phyloP scores from a whole-genome alignment of 2,888 invertebrate species.

The Xylophagus ater region DNA sequence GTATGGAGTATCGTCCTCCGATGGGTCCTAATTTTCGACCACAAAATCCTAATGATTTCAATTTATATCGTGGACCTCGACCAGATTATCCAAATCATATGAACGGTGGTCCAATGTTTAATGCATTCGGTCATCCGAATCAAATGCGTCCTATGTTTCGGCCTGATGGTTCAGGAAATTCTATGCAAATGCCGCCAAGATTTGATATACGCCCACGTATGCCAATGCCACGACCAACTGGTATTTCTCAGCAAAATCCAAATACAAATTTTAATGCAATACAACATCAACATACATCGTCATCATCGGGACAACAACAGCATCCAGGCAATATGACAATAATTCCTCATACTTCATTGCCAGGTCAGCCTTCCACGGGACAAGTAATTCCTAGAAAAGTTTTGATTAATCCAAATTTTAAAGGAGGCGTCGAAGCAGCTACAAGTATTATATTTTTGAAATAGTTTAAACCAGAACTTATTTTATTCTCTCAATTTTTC shows the following conservation, averaged over 20 bases:
- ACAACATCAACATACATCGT: conserved; percentile 6
- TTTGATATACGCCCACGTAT: conserved; percentile 22
- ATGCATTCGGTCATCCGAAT: conserved; percentile 8
- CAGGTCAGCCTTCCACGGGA: conserved; percentile 12
- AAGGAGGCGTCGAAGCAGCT: conserved; percentile 39
- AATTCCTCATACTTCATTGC: conserved; percentile 25
- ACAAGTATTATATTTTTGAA: conserved; percentile 22
- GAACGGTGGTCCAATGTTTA: conserved; percentile 12
- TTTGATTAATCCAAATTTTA: conserved; percentile 39
- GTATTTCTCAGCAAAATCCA: conserved; percentile 43
- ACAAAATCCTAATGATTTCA: conserved; percentile 21
- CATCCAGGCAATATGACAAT: conserved; percentile 18
- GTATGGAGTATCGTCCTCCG: conserved; percentile 19
- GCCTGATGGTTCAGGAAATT: conserved; percentile 22
- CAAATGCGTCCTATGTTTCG: conserved; percentile 22
- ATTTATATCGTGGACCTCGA: conserved; percentile 11
- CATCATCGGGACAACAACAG: not conserved
- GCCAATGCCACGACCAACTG: conserved; percentile 33
- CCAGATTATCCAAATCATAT: conserved; percentile 11
- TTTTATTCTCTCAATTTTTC: no score
- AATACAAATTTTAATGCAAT: conserved; percentile 25
- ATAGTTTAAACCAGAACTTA: not conserved
- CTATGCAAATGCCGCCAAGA: conserved; percentile 1
- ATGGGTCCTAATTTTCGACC: conserved; percentile 19
- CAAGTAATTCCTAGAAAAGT: conserved; percentile 28